Percentiles rank a stretch among this genome's conserved stretches.
These are phyloP conservation scores for Stratiomys singularior DNA, from an alignment of 2,888 invertebrate species.

Conservation along the genomic window DNA sequence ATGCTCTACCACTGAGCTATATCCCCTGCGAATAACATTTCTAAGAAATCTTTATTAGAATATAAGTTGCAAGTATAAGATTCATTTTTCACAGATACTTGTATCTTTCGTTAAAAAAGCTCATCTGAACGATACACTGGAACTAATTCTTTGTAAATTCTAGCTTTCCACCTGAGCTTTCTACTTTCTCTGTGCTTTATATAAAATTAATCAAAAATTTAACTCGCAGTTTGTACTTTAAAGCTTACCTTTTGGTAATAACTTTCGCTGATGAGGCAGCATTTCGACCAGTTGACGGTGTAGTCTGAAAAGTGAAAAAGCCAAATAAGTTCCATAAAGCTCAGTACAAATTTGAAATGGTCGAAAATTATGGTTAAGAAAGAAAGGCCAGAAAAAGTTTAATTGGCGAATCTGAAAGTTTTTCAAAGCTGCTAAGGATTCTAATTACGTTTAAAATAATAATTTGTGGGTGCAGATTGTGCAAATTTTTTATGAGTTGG, in stretches of 20 bases:
- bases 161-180: too few species aligned
- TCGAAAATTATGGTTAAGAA: too few species aligned
- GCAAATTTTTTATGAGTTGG: too few species aligned
- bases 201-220: too few species aligned
- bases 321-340: background rate
- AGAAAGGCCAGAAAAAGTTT: too few species aligned
- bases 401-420: too few species aligned
- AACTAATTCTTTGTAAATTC: background rate
- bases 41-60: background rate
- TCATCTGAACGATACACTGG: background rate
- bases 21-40: slow-evolving; percentile 56
- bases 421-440: too few species aligned
- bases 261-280: slow-evolving; percentile 44
- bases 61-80: background rate
- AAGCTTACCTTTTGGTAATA: slow-evolving; percentile 42
- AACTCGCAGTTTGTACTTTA: too few species aligned
- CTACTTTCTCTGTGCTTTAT: too few species aligned
- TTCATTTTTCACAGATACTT: background rate
- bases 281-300: slow-evolving; percentile 37
- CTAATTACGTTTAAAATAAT: too few species aligned
- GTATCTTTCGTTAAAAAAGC: background rate
- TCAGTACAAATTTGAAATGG: too few species aligned
- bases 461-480: too few species aligned
- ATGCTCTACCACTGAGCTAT: slow-evolving; percentile 63
- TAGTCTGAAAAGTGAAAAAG: slow-evolving; percentile 14